These are phyloP conservation scores for Harpalus rufipes DNA, from an alignment of 2,888 invertebrate genomes.

Conservation along the genomic window DNA sequence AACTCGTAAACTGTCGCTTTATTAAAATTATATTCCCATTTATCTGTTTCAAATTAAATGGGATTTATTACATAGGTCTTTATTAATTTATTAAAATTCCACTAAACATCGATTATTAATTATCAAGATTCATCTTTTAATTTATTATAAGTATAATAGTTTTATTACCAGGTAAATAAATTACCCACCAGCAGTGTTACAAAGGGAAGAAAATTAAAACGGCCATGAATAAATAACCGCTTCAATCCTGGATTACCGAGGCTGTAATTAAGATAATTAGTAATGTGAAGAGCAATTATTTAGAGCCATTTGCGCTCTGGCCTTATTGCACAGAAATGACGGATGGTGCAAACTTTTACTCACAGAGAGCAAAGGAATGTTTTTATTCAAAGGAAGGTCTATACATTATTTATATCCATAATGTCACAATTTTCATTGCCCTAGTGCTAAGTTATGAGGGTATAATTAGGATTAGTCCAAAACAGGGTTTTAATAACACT, in stretches of 20 bases:
- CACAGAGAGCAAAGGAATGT: too few species aligned
- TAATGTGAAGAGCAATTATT: constrained; percentile 55
- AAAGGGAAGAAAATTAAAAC: background rate
- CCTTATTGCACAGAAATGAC: background rate
- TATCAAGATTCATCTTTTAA: background rate
- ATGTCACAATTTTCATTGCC: background rate
- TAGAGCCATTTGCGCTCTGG: constrained; percentile 20
- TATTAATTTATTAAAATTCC: background rate
- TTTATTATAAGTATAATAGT: constrained; percentile 19
- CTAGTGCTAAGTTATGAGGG: background rate
- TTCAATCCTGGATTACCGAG: constrained; percentile 51
- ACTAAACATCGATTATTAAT: constrained; percentile 14
- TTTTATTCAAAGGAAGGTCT: constrained; percentile 1
- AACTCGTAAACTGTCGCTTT: background rate
- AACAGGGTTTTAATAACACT: constrained; percentile 38
- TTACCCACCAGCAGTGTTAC: background rate
- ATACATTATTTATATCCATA: background rate
- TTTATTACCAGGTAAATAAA: background rate
- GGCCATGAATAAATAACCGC: constrained; percentile 19
- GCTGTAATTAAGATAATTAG: constrained; percentile 62
- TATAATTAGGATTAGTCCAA: background rate
- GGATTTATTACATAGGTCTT: constrained; percentile 1
- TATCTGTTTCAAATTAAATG: background rate
- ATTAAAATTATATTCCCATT: background rate
- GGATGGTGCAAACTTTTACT: background rate